Percentiles rank a stretch among this genome's conserved stretches.
These are phyloP conservation scores for Cricetomys ansorgei DNA, from an alignment of 2,113 vertebrate species.

Conservation along the genomic window DNA sequence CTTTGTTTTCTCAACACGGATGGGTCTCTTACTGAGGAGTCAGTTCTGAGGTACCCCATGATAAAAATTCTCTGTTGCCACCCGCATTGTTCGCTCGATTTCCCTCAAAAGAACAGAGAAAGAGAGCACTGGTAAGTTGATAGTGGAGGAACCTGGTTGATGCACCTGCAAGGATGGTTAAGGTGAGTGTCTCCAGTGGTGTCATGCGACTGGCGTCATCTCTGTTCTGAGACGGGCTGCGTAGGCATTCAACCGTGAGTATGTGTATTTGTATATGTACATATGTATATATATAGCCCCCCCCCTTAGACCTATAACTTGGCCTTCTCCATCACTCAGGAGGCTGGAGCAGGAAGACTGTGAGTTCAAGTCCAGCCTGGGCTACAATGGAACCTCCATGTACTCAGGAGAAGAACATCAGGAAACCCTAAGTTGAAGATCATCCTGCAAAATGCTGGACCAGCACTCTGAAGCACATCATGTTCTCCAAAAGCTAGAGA, in stretches of 20 bases:
- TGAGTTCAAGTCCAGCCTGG: neutral
- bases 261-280: no score
- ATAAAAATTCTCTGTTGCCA: neutral
- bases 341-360: neutral
- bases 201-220: accelerated
- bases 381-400: neutral
- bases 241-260: neutral
- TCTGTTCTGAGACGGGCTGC: neutral
- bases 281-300: no score
- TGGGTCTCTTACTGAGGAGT: neutral
- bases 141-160: neutral
- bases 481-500: neutral
- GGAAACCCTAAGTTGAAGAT: neutral
- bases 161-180: neutral
- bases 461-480: neutral
- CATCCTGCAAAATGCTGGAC: neutral
- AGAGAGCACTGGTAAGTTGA: neutral
- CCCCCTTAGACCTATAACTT: neutral
- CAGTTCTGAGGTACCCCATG: neutral
- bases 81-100: neutral
- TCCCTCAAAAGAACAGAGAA: constrained; percentile 8
- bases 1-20: neutral
- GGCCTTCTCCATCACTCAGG: neutral
- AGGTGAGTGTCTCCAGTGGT: neutral
- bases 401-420: neutral